These are phyloP conservation scores for Falco rusticolus DNA, from an alignment of 2,797 vertebrate genomes.

Conservation along the genomic window DNA sequence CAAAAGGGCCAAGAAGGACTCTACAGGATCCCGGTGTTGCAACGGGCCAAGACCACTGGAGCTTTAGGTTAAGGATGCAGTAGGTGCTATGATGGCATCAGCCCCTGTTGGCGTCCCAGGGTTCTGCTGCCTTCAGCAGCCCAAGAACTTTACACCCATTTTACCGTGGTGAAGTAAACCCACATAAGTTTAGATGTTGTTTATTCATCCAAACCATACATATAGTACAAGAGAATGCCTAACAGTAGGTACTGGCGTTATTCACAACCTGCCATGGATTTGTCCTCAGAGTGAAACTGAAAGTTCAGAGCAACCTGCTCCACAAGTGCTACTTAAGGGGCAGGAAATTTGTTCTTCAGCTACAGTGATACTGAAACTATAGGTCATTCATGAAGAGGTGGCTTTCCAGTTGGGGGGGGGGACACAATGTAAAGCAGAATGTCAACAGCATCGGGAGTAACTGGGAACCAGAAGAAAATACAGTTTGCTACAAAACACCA, in stretches of 20 bases:
- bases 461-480: not conserved
- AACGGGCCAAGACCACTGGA: not conserved
- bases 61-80: not conserved
- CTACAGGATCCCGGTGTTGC: not conserved
- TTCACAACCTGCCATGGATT: not conserved
- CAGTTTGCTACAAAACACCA: not conserved
- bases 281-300: not conserved
- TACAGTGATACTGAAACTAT: not conserved
- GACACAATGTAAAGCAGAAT: not conserved
- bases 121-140: not conserved
- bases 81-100: not conserved
- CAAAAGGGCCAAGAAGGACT: not conserved
- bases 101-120: accelerated
- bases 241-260: not conserved
- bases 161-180: not conserved
- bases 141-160: not conserved
- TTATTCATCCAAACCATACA: not conserved
- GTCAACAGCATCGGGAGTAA: not conserved
- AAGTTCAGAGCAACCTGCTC: not conserved
- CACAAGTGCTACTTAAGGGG: not conserved
- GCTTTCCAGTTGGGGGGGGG: not conserved
- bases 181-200: not conserved
- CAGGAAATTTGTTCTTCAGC: not conserved
- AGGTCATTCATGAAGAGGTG: not conserved
- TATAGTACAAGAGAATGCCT: not conserved